Conservation (phyloP, 1,140 invertebrate genomes). For the Papilio dardanus region DNA sequence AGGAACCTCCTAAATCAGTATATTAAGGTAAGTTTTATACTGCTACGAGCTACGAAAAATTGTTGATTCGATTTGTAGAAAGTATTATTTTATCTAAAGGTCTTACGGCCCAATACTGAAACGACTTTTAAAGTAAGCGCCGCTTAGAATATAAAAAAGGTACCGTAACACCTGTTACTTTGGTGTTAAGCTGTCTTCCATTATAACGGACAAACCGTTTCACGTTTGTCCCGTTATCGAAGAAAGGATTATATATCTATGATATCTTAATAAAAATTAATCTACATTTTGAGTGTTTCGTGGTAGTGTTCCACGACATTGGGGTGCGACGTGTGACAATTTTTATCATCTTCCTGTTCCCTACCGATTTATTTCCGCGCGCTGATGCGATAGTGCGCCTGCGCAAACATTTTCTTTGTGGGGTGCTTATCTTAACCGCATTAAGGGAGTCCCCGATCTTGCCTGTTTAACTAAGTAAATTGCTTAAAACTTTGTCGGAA, state of each 20-base stretch:
- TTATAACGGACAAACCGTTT: background rate
- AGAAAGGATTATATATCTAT: background rate
- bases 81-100: no score
- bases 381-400: conserved; percentile 64
- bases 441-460: conserved; percentile 57
- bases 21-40: no score
- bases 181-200: background rate
- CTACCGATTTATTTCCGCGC: conserved; percentile 73
- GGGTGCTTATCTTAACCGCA: conserved; percentile 64
- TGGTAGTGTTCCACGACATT: conserved; percentile 11
- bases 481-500: background rate
- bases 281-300: background rate
- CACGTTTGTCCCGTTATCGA: background rate
- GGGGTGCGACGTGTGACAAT: conserved; percentile 51
- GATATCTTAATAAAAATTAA: background rate
- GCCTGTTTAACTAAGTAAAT: conserved; percentile 13
- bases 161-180: background rate
- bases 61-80: no score
- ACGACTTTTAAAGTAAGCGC: no score
- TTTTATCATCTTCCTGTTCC: conserved; percentile 75
- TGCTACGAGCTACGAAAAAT: no score
- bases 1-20: background rate
- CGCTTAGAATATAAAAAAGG: no score
- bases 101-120: no score
- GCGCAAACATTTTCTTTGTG: conserved; percentile 70